These are phyloP conservation scores for Slavum lentiscoides DNA, from an alignment of 2,888 invertebrate species.

Conservation along the genomic window DNA sequence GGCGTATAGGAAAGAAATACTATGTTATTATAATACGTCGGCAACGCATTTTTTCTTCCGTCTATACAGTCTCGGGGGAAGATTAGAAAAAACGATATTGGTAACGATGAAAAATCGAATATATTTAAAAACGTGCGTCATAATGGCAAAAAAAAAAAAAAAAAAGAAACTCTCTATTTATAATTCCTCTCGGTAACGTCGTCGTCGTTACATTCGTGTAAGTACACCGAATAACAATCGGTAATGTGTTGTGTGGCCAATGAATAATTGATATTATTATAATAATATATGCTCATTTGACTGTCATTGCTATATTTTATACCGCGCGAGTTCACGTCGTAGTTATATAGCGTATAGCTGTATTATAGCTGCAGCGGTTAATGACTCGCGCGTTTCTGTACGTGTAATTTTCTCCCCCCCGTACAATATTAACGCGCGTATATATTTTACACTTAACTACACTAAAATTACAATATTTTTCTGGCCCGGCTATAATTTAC, in stretches of 20 bases:
- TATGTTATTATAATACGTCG: no score
- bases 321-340: constrained; percentile 5
- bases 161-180: no score
- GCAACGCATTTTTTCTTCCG: no score
- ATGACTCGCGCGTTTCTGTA: constrained; percentile 30
- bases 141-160: no score
- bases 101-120: no score
- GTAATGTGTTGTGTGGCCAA: not conserved
- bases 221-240: not conserved
- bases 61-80: no score
- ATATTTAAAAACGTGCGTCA: no score
- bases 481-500: not conserved
- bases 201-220: not conserved
- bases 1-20: no score
- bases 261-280: constrained; percentile 19
- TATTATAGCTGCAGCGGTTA: constrained; percentile 7
- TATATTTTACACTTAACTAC: not conserved
- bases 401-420: not conserved
- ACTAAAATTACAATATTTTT: not conserved
- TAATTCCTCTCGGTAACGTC: not conserved
- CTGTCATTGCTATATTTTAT: not conserved
- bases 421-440: no score
- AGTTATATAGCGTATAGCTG: no score
- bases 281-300: constrained; percentile 5
- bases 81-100: no score